Evolutionary conservation across 2,888 invertebrate species (phyloP), one percentile per base, ranked within the genome.

Genomic region (Eupithecia dodoneata): DNA sequence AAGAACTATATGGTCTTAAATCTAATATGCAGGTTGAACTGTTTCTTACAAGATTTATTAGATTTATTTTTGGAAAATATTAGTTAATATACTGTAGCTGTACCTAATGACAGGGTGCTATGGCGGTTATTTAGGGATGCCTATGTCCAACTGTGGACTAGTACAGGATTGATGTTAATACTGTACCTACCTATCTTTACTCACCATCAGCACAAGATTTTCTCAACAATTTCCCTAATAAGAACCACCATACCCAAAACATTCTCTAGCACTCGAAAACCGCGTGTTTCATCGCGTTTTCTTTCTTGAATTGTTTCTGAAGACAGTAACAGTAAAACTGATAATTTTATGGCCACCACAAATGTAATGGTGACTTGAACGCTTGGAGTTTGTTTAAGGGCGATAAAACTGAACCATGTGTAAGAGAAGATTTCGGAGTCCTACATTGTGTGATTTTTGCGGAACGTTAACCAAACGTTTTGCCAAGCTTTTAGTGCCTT

Each of bases 311-410:
- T 86, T 87, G 87, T 89, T 87, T 85, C 85, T 81, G 87, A 87
- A 84, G 83, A 86, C 85, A 85, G 83, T 84, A 84, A 88, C 88
- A 88, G 87, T 91, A 90, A 90, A 92, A 86, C 83, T 86, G 86
- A 86, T 88, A 86, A 89, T 90, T 91, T 91, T 89, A 90, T 86
- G 87, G 85, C 83, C 84, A 78, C 83, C 84, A 80, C 84, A 82
- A 85, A 85, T 83, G 83, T 87, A 86, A 87, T 82, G 85, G 81
- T 77, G 85, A 85, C 85, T 84, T 82, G 85, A 84, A 86, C 86
- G 82, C 84, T 87, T 84, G 86, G 84, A 88, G 87, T 89, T 89
- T 86, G 86, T 87, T 87, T 85, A 86, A 78, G 75, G 82, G 81
- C 83, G 82, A 85, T 88, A 87, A 89, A 88, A 81, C 70, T 49